Conservation (phyloP, 2,113 vertebrate species). For the Gallinago media region DNA sequence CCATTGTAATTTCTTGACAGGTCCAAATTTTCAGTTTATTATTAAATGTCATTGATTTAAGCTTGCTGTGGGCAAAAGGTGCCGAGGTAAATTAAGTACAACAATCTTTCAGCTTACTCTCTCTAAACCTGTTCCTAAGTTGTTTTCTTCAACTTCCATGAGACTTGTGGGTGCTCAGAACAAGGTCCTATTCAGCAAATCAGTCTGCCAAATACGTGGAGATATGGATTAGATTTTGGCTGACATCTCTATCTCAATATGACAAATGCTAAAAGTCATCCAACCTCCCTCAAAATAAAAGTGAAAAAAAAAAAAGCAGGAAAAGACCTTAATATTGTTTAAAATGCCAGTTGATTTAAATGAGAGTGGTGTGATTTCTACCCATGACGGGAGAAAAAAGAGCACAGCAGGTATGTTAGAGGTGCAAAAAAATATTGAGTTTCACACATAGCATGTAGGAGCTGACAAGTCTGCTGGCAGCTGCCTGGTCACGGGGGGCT, state of each 20-base stretch:
- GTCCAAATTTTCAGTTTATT: slow-evolving; percentile 39
- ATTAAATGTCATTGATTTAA: slow-evolving; percentile 57
- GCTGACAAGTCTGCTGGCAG: slow-evolving; percentile 64
- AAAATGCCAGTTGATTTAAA: slow-evolving; percentile 61
- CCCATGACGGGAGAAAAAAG: slow-evolving; percentile 47
- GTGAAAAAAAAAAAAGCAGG: background rate
- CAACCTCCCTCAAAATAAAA: background rate
- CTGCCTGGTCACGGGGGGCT: slow-evolving; percentile 17
- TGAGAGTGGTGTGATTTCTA: slow-evolving; percentile 52
- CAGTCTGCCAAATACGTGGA: slow-evolving; percentile 19
- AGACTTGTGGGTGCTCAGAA: background rate
- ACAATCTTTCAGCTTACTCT: background rate
- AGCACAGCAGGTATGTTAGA: slow-evolving; percentile 49
- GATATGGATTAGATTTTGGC: background rate
- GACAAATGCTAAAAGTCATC: background rate
- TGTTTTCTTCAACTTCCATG: slow-evolving; percentile 1
- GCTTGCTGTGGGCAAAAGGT: slow-evolving; percentile 51
- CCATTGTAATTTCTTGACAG: slow-evolving; percentile 2
- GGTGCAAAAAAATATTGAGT: slow-evolving; percentile 62
- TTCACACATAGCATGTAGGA: slow-evolving; percentile 56
- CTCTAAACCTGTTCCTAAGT: background rate
- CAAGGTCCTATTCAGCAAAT: slow-evolving; percentile 6
- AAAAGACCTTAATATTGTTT: slow-evolving; percentile 31
- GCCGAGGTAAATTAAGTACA: slow-evolving; percentile 35
- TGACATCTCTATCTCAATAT: slow-evolving; percentile 28